Base-by-base conservation (phyloP, 1,140 invertebrate species). In the Telenomus remus region DNA sequence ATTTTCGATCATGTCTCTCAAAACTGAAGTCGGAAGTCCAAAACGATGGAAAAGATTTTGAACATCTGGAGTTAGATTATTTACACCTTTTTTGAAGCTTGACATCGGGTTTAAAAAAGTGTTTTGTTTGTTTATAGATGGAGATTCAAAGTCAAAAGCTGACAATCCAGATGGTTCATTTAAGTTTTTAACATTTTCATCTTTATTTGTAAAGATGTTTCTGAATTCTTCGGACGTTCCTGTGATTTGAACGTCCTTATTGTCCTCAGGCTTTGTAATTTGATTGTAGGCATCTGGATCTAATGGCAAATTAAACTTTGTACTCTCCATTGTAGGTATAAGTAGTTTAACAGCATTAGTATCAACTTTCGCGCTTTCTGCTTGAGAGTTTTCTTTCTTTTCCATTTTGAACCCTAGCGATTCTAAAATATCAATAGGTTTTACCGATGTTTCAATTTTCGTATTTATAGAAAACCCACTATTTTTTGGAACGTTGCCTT, bases 1-100 rank as follows among this genome's bases (percentile, higher is more conserved):
- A 47, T 10, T 42, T 42, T 16, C 13, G 5, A 76, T 47, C 4
- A 65, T 12, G 9, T 72, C 50, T 12, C 80, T 80, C 0, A 79
- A 69, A 6, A 27, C 19, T 0, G 82, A 77, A 0, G 77, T 75
- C 14, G 82, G 82, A 0, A 88, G 69, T 12, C 87, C 88, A 51
- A 88, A 89, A 35, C 56, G 78, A 55, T 88, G 78, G 14, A 89
- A 87, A 0, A 89, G 44, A 42, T 83, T 27, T 55, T 83, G 85
- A 13, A 89, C 75, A 9, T 87, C 85, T 0, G 85, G 86, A 6
- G 85, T 83, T 1, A 89, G 44, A 50, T 88, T 88, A 0, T 80
- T 74, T 7, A 86, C 65, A 0, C 82, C 83, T 54, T 85, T 82
- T 15, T 78, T 82, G 1, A 86, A 72, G 11, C 84, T 75, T 1